phyloP scores from a whole-genome alignment of 1,140 invertebrate genomes.

The Ceratina calcarata region DNA sequence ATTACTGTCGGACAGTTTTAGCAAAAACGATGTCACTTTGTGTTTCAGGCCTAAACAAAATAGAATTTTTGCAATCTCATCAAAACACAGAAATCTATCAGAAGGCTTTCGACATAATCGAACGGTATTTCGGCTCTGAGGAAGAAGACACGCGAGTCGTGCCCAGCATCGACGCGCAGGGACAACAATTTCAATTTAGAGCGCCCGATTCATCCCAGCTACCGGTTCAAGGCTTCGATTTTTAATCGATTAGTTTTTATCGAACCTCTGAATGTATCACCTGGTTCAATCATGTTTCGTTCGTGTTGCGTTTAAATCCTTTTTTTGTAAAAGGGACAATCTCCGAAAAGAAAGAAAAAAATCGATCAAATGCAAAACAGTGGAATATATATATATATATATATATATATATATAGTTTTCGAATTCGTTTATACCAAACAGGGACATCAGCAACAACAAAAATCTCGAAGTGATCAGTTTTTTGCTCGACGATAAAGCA shows the following conservation, averaged over 20 bases:
- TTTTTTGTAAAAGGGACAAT: slow-evolving; percentile 46
- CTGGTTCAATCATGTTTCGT: slow-evolving; percentile 53
- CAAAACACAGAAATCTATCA: slow-evolving; percentile 98
- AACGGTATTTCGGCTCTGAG: slow-evolving; percentile 95
- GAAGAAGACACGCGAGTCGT: slow-evolving; percentile 93
- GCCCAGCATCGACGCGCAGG: slow-evolving; percentile 88
- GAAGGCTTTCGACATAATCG: slow-evolving; percentile 97
- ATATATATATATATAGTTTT: slow-evolving; percentile 33
- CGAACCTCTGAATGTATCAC: slow-evolving; percentile 39
- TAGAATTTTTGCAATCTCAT: slow-evolving; percentile 97
- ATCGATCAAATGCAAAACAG: slow-evolving; percentile 31
- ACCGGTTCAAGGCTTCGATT: slow-evolving; percentile 89
- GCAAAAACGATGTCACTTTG: background rate
- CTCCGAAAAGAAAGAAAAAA: slow-evolving; percentile 32
- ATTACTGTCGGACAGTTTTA: background rate
- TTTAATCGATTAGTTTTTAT: slow-evolving; percentile 81
- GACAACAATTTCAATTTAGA: slow-evolving; percentile 89
- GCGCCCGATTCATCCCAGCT: slow-evolving; percentile 84
- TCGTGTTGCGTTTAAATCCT: slow-evolving; percentile 45
- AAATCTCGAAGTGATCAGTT: slow-evolving; percentile 55
- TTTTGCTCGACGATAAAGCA: slow-evolving; percentile 66
- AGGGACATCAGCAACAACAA: slow-evolving; percentile 23
- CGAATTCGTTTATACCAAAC: slow-evolving; percentile 51
- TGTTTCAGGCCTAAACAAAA: slow-evolving; percentile 94
- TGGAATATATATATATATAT: slow-evolving; percentile 43